Conservation (phyloP, 2,797 vertebrate genomes). For the Gymnothorax reevesii region DNA sequence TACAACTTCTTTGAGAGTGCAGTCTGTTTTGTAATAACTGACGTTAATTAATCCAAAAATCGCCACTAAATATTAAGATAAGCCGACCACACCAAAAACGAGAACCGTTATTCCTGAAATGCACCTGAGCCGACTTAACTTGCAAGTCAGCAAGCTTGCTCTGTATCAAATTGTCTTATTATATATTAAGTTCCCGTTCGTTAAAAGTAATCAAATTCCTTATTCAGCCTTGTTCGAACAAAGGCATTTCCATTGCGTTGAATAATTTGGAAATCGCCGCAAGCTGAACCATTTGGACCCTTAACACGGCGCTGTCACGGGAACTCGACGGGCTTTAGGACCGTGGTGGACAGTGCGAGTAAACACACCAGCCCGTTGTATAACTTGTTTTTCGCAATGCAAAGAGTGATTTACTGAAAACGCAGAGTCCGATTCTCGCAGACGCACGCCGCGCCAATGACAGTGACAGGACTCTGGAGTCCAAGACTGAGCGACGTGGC, state of each 20-base stretch:
- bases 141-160: neutral
- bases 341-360: neutral
- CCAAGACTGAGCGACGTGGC: neutral
- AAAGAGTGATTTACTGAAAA: conserved; percentile 21
- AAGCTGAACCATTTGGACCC: conserved; percentile 25
- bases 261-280: neutral
- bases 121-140: neutral
- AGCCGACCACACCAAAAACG: neutral
- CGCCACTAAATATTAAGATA: neutral
- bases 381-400: conserved; percentile 71
- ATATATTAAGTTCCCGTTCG: neutral
- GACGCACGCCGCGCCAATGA: neutral
- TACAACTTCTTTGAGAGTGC: conserved; percentile 29
- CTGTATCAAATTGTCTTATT: neutral
- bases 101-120: neutral
- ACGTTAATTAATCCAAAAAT: neutral
- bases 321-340: conserved; percentile 30
- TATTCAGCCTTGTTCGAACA: conserved; percentile 51
- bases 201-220: neutral
- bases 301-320: neutral
- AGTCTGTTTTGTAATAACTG: conserved; percentile 49
- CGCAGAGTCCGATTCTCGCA: neutral
- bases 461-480: neutral
- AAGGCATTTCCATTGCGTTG: conserved; percentile 46
- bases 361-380: conserved; percentile 62